Evolutionary conservation across 2,797 vertebrate species (phyloP), one percentile per base, ranked within the genome.

Genomic region (Lepidocolaptes lacrymiger): DNA sequence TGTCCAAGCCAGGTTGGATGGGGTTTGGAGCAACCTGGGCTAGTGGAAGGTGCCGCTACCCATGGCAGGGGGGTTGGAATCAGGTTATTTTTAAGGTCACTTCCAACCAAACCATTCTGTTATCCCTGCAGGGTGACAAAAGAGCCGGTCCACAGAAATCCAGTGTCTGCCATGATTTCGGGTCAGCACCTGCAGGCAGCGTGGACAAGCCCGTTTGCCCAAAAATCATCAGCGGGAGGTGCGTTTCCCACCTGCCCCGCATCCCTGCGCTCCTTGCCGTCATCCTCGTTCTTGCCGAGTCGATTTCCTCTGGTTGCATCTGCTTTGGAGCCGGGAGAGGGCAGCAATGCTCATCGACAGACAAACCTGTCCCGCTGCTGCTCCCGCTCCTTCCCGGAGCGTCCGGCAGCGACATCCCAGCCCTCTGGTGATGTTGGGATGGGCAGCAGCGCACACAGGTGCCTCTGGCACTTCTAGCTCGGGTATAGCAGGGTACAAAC

Each of bases 291-390:
- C 36, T 48, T 43, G 9, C 49, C 2, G 13, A 88, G 20, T 2
- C 1, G 5, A 20, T 66, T 80, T 75, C 37, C 8, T 16, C 20
- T 5, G 54, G 7, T 41, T 89, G 55, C 32, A 23, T 75, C 22
- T 26, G 7, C 46, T 19, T 6, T 11, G 69, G 46, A 67, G 34
- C 96, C 96, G 73, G 92, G 32, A 96, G 95, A 95, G 95, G 95
- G 95, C 95, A 97, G 95, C 96, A 97, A 73, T 22, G 95, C 63
- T 84, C 88, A 43, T 0, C 59, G 37, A 83, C 78, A 77, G 61
- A 12, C 27, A 4, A 37, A 2, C 4, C 17, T 2, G 43, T 1
- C 6, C 6, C 4, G 0, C 10, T 18, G 44, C 37, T 8, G 11
- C 22, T 8, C 17, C 9, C 0, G 4, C 30, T 87, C 30, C n/a